Percentiles rank a stretch among this genome's conserved stretches.
These are phyloP conservation scores for Hephaestus fuliginosus DNA, from an alignment of 2,797 vertebrate species.

Conservation along the genomic window DNA sequence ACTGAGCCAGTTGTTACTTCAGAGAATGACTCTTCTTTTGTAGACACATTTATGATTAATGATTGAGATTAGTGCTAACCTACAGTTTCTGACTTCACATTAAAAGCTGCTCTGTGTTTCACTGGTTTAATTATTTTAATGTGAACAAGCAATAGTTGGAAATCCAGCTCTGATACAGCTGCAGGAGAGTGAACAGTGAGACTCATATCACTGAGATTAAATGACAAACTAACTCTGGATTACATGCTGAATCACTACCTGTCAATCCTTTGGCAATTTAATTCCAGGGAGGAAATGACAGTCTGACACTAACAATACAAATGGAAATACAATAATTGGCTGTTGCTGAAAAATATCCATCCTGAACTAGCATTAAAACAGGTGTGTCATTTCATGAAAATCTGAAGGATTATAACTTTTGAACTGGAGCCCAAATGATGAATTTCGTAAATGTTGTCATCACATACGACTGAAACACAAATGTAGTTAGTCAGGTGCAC, in stretches of 20 bases:
- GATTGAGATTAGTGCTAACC: no score
- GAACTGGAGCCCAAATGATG: constrained; percentile 11
- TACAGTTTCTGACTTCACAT: no score
- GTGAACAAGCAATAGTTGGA: not conserved
- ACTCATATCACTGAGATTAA: not conserved
- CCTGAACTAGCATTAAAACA: not conserved
- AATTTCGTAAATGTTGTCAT: constrained; percentile 21
- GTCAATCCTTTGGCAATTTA: no score
- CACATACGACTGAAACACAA: constrained; percentile 6
- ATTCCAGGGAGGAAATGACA: no score
- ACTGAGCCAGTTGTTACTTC: no score
- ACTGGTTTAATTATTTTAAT: no score
- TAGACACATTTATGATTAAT: no score
- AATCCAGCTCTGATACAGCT: not conserved
- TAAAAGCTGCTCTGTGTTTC: no score
- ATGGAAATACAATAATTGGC: not conserved
- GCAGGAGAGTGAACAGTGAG: no score
- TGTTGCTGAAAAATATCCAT: not conserved
- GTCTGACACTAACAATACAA: no score
- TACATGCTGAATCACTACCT: no score
- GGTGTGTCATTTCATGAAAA: not conserved
- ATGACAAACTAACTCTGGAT: not conserved
- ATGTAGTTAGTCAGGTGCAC: not conserved
- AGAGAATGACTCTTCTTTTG: no score
- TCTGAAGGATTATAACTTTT: constrained; percentile 37